Evolutionary conservation across 2,888 invertebrate genomes (phyloP).

Genomic region (Kuschelorhynchus macadamiae): DNA sequence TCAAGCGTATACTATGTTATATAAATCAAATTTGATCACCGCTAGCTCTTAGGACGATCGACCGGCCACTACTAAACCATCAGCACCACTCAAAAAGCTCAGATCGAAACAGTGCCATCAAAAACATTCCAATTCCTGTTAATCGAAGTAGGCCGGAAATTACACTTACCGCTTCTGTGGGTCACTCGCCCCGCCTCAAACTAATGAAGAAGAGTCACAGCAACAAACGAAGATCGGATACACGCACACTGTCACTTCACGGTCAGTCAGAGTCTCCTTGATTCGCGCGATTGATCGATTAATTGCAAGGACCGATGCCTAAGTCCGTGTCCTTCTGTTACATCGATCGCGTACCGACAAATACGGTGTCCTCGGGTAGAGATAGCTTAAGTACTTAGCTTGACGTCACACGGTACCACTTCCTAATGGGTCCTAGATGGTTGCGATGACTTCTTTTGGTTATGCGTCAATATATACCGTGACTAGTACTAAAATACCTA

Average conservation of each 20-base stretch:
- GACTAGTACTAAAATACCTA: too few species aligned
- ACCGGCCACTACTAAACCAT: slow-evolving; percentile 20
- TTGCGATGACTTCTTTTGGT: neutral
- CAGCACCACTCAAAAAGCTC: slow-evolving; percentile 18
- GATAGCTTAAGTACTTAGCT: slow-evolving; percentile 23
- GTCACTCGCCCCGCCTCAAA: slow-evolving; percentile 40
- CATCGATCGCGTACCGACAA: slow-evolving; percentile 33
- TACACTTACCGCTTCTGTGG: slow-evolving; percentile 43
- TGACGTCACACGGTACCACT: slow-evolving; percentile 34
- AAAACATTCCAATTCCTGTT: slow-evolving; percentile 28
- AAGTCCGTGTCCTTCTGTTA: slow-evolving; percentile 7
- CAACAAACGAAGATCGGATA: slow-evolving; percentile 17
- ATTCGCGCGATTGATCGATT: slow-evolving; percentile 15
- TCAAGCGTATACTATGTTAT: neutral
- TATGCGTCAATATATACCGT: neutral
- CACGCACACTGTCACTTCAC: slow-evolving; percentile 6
- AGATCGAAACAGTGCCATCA: slow-evolving; percentile 6
- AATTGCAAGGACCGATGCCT: neutral
- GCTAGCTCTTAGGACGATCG: slow-evolving; percentile 14
- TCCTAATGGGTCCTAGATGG: slow-evolving; percentile 20
- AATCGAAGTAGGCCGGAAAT: slow-evolving; percentile 46
- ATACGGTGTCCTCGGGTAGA: slow-evolving; percentile 23
- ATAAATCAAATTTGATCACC: slow-evolving; percentile 19
- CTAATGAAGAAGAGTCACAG: slow-evolving; percentile 23
- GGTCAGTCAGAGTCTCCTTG: slow-evolving; percentile 16